These are phyloP conservation scores for Carcina quercana DNA, from an alignment of 2,888 invertebrate species.

Conservation along the genomic window DNA sequence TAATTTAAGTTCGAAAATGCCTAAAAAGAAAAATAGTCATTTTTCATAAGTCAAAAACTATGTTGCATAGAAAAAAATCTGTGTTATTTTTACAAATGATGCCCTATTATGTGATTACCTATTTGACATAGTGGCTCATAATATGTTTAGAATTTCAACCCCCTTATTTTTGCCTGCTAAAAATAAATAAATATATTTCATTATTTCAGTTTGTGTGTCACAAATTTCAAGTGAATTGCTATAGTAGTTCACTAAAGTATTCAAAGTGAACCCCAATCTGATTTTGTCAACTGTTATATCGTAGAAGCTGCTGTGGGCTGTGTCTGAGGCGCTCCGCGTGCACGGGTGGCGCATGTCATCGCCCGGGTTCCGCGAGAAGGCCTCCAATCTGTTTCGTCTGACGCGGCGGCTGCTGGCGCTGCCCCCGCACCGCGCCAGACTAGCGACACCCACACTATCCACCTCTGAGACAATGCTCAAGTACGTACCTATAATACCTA, in stretches of 20 bases:
- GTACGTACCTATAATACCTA: too few species aligned
- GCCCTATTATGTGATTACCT: too few species aligned
- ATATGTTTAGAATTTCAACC: too few species aligned
- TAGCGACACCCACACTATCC: slow-evolving; percentile 65
- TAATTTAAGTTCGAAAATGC: too few species aligned
- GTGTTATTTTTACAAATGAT: not conserved
- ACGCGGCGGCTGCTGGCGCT: slow-evolving; percentile 74
- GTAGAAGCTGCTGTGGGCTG: slow-evolving; percentile 88
- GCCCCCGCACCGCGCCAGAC: slow-evolving; percentile 48
- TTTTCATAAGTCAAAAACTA: too few species aligned
- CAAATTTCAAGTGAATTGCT: too few species aligned
- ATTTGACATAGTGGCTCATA: too few species aligned
- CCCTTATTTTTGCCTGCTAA: too few species aligned
- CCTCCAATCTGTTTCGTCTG: slow-evolving; percentile 78
- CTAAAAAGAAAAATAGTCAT: too few species aligned
- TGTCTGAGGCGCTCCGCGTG: slow-evolving; percentile 82
- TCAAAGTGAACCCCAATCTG: not conserved
- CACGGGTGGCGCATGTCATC: slow-evolving; percentile 82
- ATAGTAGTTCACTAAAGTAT: too few species aligned
- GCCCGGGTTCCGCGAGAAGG: slow-evolving; percentile 81
- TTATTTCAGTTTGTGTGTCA: too few species aligned
- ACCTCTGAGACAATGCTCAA: slow-evolving; percentile 85
- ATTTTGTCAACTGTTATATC: slow-evolving; percentile 1
- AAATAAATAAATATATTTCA: too few species aligned
- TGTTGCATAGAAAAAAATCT: not conserved